phyloP scores from a whole-genome alignment of 2,888 invertebrate species.

The Cantharis lateralis region DNA sequence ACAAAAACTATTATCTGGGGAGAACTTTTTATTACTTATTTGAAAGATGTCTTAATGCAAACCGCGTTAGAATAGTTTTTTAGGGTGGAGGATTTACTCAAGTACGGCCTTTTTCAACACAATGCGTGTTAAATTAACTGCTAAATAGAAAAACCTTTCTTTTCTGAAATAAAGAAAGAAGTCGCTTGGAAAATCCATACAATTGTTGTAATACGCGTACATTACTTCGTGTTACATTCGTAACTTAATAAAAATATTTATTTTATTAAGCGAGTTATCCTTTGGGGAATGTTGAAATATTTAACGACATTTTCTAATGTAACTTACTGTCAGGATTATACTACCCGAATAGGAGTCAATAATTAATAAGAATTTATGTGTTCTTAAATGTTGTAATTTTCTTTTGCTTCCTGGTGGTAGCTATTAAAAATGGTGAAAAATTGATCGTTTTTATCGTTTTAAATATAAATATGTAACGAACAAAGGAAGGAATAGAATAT shows the following conservation, averaged over 20 bases:
- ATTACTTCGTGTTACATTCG: not conserved
- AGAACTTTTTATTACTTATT: not conserved
- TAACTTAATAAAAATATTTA: not conserved
- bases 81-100: not conserved
- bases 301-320: not conserved
- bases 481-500: not conserved
- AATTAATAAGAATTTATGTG: not conserved
- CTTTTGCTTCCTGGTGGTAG: not conserved
- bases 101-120: not conserved
- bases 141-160: not conserved
- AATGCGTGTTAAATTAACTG: not conserved
- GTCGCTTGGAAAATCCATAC: not conserved
- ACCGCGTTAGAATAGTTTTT: not conserved
- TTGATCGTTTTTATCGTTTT: not conserved
- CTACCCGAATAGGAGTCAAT: not conserved
- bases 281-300: not conserved
- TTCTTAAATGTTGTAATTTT: not conserved
- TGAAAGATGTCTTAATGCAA: not conserved
- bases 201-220: not conserved
- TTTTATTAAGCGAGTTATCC: not conserved
- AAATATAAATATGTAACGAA: not conserved
- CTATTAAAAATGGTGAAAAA: not conserved
- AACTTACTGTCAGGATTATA: not conserved
- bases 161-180: not conserved
- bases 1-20: not conserved